Evolutionary conservation across 2,888 invertebrate genomes (phyloP).

Genomic region (Euplagia quadripunctaria): DNA sequence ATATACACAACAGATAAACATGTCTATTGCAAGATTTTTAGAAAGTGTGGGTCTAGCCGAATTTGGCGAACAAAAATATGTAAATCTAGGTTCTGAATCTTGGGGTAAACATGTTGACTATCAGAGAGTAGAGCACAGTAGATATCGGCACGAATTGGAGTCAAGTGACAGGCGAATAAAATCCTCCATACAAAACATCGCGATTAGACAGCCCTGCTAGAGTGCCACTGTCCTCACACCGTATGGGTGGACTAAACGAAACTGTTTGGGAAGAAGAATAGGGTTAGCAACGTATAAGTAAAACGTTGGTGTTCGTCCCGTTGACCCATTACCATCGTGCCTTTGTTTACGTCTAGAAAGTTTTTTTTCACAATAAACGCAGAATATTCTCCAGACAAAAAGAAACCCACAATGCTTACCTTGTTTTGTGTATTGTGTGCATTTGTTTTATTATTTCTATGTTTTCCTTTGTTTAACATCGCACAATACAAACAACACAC

Average conservation of each 20-base stretch:
- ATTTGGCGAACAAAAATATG: too few relatives aligned
- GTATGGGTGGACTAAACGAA: too few relatives aligned
- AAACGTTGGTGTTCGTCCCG: not conserved
- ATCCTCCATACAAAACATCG: too few relatives aligned
- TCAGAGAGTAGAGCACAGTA: too few relatives aligned
- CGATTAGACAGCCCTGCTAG: too few relatives aligned
- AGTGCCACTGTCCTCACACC: too few relatives aligned
- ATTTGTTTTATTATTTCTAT: not conserved
- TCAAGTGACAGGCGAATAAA: too few relatives aligned
- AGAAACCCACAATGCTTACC: constrained; percentile 4
- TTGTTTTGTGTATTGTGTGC: not conserved
- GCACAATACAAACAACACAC: constrained; percentile 26
- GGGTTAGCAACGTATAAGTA: not conserved
- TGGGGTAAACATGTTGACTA: too few relatives aligned
- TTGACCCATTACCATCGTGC: not conserved
- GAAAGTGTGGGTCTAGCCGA: too few relatives aligned
- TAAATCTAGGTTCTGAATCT: too few relatives aligned
- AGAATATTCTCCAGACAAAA: not conserved
- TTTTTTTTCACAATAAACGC: not conserved
- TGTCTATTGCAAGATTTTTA: not conserved
- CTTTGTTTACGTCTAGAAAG: not conserved
- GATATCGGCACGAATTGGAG: too few relatives aligned
- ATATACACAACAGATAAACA: too few relatives aligned
- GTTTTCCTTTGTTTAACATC: constrained; percentile 10
- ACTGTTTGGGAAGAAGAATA: not conserved